Conservation (phyloP, 2,888 invertebrate species). For the Hypomecis punctinalis region DNA sequence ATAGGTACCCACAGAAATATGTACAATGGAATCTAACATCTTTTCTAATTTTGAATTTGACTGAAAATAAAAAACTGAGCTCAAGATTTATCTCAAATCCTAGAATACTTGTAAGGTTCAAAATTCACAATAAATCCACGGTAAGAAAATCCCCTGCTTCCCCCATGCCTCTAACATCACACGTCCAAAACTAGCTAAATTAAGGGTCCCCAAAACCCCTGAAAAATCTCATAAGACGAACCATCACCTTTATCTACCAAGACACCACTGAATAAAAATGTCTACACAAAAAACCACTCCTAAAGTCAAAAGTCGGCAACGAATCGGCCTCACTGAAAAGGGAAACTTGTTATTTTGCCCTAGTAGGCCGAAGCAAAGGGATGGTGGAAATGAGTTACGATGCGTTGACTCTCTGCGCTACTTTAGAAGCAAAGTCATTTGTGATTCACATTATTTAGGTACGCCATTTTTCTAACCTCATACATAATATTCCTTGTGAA, state of each 20-base stretch:
- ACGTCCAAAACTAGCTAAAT: slow-evolving; percentile 6
- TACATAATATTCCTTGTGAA: too few relatives aligned
- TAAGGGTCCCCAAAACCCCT: slow-evolving; percentile 4
- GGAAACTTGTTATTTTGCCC: slow-evolving; percentile 34
- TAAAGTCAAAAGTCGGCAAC: slow-evolving; percentile 34
- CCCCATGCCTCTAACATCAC: neutral
- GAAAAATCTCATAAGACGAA: slow-evolving; percentile 2
- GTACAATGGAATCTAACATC: too few relatives aligned
- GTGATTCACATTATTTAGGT: too few relatives aligned
- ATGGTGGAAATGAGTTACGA: neutral
- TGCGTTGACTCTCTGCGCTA: slow-evolving; percentile 1
- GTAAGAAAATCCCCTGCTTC: neutral
- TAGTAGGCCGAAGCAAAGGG: slow-evolving; percentile 17
- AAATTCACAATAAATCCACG: neutral
- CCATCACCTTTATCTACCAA: slow-evolving; percentile 20
- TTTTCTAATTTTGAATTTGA: too few relatives aligned
- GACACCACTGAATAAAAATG: slow-evolving; percentile 23
- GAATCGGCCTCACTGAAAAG: slow-evolving; percentile 28
- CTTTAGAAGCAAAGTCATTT: neutral
- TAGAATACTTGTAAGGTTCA: neutral
- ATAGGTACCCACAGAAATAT: too few relatives aligned
- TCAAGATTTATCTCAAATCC: neutral
- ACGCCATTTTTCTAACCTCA: too few relatives aligned
- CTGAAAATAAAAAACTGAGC: too few relatives aligned
- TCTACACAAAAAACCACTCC: slow-evolving; percentile 33